Base-by-base conservation (phyloP, 2,888 invertebrate genomes). In the Crepidodera aurea region DNA sequence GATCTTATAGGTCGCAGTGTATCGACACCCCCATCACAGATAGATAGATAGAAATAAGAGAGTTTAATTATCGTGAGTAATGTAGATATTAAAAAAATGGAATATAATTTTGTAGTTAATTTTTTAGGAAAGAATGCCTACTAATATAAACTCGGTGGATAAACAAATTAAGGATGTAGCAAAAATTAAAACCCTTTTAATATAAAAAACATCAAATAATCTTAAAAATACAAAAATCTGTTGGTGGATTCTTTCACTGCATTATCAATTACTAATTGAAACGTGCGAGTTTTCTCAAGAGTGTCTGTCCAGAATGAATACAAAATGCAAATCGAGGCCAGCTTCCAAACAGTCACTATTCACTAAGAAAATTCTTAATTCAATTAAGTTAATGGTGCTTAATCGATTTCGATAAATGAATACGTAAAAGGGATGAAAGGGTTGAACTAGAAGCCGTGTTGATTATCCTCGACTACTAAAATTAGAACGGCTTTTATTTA, bases 321-420 rank as follows among this genome's bases (percentile, higher is more conserved):
- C 18, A 50, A 27, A 29, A 50, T 27, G 8, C 12, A 7, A 13
- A 4, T 40, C 13, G 42, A 42, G n/a, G 13, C 40, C 15, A 1
- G 16, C n/a, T 42, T 42, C 18, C 10, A 42, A 18, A 18, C 37
- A 22, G 1, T 12, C n/a, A 19, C 51, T 39, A 10, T 51, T 51
- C 51, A 51, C 25, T 39, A 53, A 44, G 16, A 13, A 46, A 58
- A 40, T 53, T 53, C 46, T 39, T 29, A 46, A 29, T 39, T 40
- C 51, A 51, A 57, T 62, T n/a, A 39, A 10, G 51, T 19, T 56
- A 56, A 61, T 34, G 51, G 42, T 12, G 19, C 8, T 18, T 51
- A 46, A 62, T 62, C 39, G 51, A 61, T 51, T 44, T 22, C 42
- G 15, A 46, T 37, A 16, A 37, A 12, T 53, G 22, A 29, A 42